Percentiles rank a stretch among this genome's conserved stretches.
Conservation (phyloP, 92 coral and sea anemone species). For the Porites evermanni region DNA sequence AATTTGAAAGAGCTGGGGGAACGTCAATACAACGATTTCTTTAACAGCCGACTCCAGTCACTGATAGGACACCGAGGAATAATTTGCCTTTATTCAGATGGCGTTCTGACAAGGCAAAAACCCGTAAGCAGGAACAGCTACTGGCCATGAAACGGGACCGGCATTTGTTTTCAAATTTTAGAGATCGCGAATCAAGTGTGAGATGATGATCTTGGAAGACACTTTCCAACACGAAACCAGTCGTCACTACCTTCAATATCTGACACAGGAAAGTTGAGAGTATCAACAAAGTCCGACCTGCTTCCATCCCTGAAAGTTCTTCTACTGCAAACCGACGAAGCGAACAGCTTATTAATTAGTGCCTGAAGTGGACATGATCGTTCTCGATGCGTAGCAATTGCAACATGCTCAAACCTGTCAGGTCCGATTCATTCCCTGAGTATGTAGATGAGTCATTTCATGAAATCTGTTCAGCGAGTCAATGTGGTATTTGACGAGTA, state of each 20-base stretch:
- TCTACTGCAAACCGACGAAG: not conserved
- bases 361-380: not conserved
- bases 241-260: not conserved
- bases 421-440: not conserved
- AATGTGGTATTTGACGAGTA: not conserved
- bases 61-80: not conserved
- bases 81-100: not conserved
- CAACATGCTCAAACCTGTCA: not conserved
- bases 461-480: not conserved
- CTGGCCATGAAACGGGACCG: not conserved
- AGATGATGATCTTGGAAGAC: not conserved
- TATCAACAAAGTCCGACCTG: not conserved
- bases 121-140: not conserved
- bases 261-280: not conserved
- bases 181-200: not conserved
- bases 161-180: not conserved
- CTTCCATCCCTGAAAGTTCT: not conserved
- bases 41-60: not conserved
- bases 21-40: not conserved
- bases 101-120: not conserved
- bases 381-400: not conserved
- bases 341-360: not conserved
- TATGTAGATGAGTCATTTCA: not conserved
- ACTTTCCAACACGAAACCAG: not conserved
- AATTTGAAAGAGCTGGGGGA: not conserved